Percentiles rank a stretch among this genome's conserved stretches.
Evolutionary conservation across 2,888 invertebrate genomes (phyloP).

Genomic region (Volucella bombylans): DNA sequence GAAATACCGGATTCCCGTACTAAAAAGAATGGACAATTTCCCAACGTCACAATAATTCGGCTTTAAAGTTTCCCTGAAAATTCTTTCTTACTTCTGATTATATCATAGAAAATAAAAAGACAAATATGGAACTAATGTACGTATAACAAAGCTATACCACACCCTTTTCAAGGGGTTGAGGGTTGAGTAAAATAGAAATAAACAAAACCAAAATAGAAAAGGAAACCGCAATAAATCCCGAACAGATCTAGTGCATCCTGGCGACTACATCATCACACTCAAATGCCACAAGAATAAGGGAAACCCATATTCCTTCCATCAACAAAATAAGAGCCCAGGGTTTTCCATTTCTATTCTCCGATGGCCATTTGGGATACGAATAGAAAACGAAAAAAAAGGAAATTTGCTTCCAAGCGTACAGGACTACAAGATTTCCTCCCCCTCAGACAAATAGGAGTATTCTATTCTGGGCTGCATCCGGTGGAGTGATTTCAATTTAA

Average conservation of each 20-base stretch:
- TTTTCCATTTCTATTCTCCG: constrained; percentile 15
- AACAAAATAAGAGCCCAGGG: constrained; percentile 38
- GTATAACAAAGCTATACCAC: constrained; percentile 26
- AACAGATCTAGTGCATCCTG: constrained; percentile 44
- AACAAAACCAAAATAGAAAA: constrained; percentile 3
- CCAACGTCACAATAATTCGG: not conserved
- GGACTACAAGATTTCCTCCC: constrained; percentile 3
- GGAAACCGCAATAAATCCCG: constrained; percentile 50
- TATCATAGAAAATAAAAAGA: not conserved
- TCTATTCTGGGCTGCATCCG: constrained; percentile 29
- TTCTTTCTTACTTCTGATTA: not conserved
- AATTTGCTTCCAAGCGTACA: constrained; percentile 41
- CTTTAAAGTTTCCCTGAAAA: not conserved
- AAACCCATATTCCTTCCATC: constrained; percentile 18
- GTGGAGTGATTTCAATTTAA: constrained; percentile 22
- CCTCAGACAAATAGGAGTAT: constrained; percentile 16
- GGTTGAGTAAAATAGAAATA: constrained; percentile 5
- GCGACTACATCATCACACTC: constrained; percentile 33
- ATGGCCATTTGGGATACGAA: constrained; percentile 18
- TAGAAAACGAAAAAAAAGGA: constrained; percentile 12
- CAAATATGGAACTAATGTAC: not conserved
- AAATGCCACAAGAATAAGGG: constrained; percentile 23
- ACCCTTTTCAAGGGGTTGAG: constrained; percentile 21
- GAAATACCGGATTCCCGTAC: too few species aligned
- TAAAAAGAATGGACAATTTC: not conserved